Percentiles rank a stretch among this genome's conserved stretches.
Evolutionary conservation across 2,113 vertebrate genomes (phyloP).

Genomic region (Sitta europaea): DNA sequence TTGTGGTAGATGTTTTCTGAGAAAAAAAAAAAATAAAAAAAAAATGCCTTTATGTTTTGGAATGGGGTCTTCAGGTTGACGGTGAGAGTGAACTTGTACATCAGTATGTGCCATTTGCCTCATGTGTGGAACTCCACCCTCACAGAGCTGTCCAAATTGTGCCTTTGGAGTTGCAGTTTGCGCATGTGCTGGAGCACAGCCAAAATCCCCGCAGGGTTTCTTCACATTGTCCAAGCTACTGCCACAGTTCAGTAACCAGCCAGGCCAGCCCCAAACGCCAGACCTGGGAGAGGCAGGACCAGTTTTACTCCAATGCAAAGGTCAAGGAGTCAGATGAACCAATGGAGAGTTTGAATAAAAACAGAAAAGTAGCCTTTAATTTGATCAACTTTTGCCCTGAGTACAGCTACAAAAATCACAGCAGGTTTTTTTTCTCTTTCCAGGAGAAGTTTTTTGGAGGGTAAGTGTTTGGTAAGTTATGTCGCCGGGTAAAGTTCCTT

Average conservation of each 20-base stretch:
- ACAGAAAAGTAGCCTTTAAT: background rate
- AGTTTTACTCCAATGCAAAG: background rate
- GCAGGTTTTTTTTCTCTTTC: background rate
- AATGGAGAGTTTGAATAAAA: background rate
- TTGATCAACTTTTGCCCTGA: background rate
- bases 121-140: background rate
- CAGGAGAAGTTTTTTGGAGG: background rate
- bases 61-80: background rate
- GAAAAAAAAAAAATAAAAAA: background rate
- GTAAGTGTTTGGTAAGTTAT: background rate
- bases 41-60: background rate
- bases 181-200: background rate
- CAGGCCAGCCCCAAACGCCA: background rate
- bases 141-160: background rate
- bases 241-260: background rate
- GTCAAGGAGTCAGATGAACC: background rate
- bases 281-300: background rate
- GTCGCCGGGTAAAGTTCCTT: background rate
- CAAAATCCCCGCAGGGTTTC: rapidly evolving
- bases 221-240: background rate
- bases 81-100: background rate
- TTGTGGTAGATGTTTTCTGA: background rate
- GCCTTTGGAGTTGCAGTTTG: background rate
- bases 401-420: background rate
- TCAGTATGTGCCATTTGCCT: background rate